A percentile compares a stretch with the other conserved stretches of the same genome.
phyloP scores from a whole-genome alignment of 2,113 vertebrate genomes.

The Myanophis thanlyinensis region DNA sequence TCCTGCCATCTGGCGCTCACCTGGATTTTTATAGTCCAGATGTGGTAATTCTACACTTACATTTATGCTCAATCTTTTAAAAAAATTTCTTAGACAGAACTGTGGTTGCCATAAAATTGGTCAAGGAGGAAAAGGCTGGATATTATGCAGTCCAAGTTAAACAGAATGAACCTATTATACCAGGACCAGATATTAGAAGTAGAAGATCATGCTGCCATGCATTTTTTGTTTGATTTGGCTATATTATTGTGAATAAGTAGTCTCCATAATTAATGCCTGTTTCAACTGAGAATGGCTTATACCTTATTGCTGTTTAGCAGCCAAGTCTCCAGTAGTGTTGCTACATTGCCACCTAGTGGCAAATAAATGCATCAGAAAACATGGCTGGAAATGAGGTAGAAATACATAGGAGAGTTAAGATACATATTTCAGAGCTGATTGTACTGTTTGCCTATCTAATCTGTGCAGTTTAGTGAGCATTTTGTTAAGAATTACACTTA shows the following conservation, averaged over 20 bases:
- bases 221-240: conserved; percentile 26
- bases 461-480: background rate
- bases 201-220: conserved; percentile 1
- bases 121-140: background rate
- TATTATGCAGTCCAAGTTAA: conserved; percentile 28
- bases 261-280: conserved; percentile 44
- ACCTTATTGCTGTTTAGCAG: background rate
- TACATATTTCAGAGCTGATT: background rate
- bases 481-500: conserved; percentile 7
- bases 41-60: background rate
- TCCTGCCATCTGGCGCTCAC: background rate
- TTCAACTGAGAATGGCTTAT: conserved; percentile 11
- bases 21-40: background rate
- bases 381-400: background rate
- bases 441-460: background rate
- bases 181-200: background rate
- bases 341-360: conserved; percentile 69
- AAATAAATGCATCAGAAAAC: background rate
- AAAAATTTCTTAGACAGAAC: conserved; percentile 4
- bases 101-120: conserved; percentile 16
- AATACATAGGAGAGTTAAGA: background rate
- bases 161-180: conserved; percentile 22
- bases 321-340: background rate
- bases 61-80: conserved; percentile 2
- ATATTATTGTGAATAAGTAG: conserved; percentile 39